Conservation (phyloP, 2,888 invertebrate species). For the Vandiemenella viatica region DNA sequence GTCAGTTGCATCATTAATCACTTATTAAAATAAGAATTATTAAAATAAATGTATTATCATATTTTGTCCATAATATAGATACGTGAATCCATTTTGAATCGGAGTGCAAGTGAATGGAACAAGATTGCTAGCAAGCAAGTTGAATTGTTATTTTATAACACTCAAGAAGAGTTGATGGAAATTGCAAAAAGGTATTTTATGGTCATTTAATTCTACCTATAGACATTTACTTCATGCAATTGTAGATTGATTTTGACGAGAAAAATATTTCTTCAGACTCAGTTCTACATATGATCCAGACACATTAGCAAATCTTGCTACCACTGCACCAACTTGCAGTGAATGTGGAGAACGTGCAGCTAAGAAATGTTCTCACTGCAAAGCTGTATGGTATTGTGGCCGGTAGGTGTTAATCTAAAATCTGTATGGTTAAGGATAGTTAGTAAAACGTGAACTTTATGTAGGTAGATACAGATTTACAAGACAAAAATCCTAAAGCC, state of each 20-base stretch:
- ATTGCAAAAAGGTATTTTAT: conserved; percentile 48
- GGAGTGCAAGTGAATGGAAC: conserved; percentile 41
- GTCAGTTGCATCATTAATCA: conserved; percentile 27
- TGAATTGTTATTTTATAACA: conserved; percentile 39
- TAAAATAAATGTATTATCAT: too few species aligned
- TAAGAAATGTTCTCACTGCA: conserved; percentile 75
- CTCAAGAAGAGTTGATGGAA: conserved; percentile 40
- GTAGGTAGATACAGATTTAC: too few species aligned
- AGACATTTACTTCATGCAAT: too few species aligned
- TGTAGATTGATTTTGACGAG: conserved; percentile 15
- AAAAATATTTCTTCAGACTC: conserved; percentile 30
- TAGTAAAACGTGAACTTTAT: too few species aligned
- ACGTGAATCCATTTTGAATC: neutral
- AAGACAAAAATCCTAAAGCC: too few species aligned
- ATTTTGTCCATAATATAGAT: neutral
- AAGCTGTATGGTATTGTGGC: conserved; percentile 72
- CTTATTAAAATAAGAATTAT: too few species aligned
- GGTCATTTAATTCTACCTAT: too few species aligned
- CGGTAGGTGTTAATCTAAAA: too few species aligned
- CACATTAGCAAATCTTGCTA: conserved; percentile 45
- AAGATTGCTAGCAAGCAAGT: conserved; percentile 49
- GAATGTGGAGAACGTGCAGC: conserved; percentile 57
- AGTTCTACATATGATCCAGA: conserved; percentile 58
- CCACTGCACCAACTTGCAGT: conserved; percentile 44
- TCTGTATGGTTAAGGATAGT: too few species aligned